Conservation (phyloP, 64 coral and sea anemone genomes). For the Dendrophyllia cribrosa region DNA sequence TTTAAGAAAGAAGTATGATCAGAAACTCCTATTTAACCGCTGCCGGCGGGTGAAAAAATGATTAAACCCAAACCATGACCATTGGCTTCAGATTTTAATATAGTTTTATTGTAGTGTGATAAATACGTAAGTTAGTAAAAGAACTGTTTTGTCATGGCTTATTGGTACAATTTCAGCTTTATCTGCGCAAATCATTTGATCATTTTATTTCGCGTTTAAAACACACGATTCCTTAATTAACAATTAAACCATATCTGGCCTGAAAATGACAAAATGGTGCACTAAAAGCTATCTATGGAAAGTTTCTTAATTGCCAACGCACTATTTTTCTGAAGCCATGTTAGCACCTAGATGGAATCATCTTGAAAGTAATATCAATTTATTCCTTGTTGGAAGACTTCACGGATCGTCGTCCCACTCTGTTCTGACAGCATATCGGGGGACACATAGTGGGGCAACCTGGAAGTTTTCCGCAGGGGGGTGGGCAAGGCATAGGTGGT, state of each 20-base stretch:
- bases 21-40: neutral
- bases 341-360: neutral
- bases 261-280: neutral
- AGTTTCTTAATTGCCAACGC: neutral
- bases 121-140: neutral
- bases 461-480: conserved; percentile 19
- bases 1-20: neutral
- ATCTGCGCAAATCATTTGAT: neutral
- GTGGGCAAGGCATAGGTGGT: conserved; percentile 36
- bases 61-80: neutral
- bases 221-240: conserved; percentile 2
- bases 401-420: conserved; percentile 2
- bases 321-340: neutral
- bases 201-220: conserved; percentile 22
- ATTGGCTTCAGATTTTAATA: neutral
- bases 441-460: conserved; percentile 20
- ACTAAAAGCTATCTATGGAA: neutral
- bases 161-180: neutral
- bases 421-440: conserved; percentile 18
- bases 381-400: neutral
- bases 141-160: neutral
- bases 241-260: neutral
- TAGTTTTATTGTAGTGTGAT: too few relatives aligned
- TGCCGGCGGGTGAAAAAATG: neutral
- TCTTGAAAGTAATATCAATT: neutral